phyloP scores from a whole-genome alignment of 2,888 invertebrate species.

The Leptinotarsa haldemani region DNA sequence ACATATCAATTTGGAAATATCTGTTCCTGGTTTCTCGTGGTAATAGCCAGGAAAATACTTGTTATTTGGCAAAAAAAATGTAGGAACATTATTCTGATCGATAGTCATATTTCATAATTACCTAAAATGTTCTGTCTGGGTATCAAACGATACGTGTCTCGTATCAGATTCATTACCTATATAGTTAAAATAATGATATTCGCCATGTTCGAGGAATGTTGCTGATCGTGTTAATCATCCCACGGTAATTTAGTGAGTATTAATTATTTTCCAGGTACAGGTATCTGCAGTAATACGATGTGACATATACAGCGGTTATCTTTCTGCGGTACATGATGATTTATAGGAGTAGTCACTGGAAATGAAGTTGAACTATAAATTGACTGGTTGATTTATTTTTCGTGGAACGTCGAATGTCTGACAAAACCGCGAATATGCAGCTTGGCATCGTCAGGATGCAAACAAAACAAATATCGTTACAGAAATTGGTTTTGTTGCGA shows the following conservation, averaged over 20 bases:
- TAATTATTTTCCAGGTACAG: slow-evolving; percentile 9
- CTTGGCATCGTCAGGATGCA: no score
- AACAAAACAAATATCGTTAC: no score
- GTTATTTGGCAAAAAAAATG: no score
- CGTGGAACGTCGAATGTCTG: no score
- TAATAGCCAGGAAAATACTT: no score
- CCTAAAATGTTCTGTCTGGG: background rate
- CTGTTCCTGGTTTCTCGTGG: no score
- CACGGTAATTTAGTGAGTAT: background rate
- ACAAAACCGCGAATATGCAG: no score
- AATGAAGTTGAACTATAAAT: background rate
- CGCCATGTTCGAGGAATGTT: background rate
- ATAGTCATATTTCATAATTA: background rate
- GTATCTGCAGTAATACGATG: background rate
- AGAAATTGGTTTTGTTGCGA: no score
- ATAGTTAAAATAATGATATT: background rate
- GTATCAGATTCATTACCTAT: background rate
- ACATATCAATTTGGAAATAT: no score
- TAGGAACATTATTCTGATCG: background rate
- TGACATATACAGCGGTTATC: slow-evolving; percentile 11
- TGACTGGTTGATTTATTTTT: background rate
- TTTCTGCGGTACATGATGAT: background rate
- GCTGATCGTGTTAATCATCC: background rate
- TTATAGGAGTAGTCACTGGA: background rate
- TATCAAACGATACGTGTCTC: background rate